phyloP scores from a whole-genome alignment of 2,888 invertebrate species.

The Cephus pulcher region DNA sequence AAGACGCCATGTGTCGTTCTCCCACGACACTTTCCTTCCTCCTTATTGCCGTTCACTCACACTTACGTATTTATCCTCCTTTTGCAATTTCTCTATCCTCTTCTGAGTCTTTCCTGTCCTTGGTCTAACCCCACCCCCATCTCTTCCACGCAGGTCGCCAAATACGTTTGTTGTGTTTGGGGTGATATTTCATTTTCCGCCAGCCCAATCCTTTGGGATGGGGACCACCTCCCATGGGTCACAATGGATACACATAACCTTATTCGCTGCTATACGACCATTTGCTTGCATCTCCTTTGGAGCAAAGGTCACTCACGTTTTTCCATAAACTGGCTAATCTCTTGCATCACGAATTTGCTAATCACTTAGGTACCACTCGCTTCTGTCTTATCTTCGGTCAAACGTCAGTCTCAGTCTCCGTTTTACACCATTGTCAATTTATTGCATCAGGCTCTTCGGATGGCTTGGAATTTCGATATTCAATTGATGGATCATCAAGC shows the following conservation, averaged over 20 bases:
- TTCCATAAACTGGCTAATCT: background rate
- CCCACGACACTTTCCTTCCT: conserved; percentile 32
- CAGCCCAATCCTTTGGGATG: conserved; percentile 24
- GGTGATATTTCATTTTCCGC: conserved; percentile 54
- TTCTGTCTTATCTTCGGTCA: too few relatives aligned
- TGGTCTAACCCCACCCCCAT: background rate
- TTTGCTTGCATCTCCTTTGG: conserved; percentile 14
- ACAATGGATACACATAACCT: conserved; percentile 42
- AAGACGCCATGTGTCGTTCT: conserved; percentile 37
- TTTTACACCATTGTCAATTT: background rate
- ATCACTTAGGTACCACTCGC: too few relatives aligned
- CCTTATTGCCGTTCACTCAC: conserved; percentile 29
- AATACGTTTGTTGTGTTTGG: conserved; percentile 14
- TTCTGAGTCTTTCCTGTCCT: background rate
- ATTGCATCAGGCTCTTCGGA: background rate
- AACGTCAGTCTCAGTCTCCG: too few relatives aligned
- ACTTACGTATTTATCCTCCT: conserved; percentile 41
- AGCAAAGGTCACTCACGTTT: conserved; percentile 9
- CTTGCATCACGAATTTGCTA: background rate
- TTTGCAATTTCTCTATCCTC: conserved; percentile 2
- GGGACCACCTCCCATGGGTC: conserved; percentile 34
- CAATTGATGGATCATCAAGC: background rate
- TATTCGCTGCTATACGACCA: conserved; percentile 38
- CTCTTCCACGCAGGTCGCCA: background rate
- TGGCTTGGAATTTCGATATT: background rate